These are phyloP conservation scores for Sebastes schlegelii DNA, from an alignment of 2,113 vertebrate genomes.

Conservation along the genomic window DNA sequence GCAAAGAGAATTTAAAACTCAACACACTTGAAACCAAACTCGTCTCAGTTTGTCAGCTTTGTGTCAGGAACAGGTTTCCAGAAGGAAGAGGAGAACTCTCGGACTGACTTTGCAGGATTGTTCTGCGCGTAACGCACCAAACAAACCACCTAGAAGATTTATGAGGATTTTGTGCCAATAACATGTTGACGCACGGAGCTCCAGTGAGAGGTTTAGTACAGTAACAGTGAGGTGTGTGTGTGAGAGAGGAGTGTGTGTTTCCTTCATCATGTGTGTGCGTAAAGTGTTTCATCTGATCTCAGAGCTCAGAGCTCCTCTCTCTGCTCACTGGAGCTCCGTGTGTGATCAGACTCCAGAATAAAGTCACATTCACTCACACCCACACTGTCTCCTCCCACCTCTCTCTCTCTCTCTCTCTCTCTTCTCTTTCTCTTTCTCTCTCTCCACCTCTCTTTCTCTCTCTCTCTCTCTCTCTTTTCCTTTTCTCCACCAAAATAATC, in stretches of 20 bases:
- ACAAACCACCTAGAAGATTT: no score
- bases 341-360: constrained; percentile 72
- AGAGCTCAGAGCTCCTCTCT: constrained; percentile 31
- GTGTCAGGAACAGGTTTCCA: not conserved
- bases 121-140: not conserved
- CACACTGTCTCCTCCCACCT: constrained; percentile 3
- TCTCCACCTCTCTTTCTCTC: not conserved
- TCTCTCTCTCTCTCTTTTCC: not conserved
- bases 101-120: not conserved
- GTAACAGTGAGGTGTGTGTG: no score
- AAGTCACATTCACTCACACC: constrained; percentile 35
- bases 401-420: constrained; percentile 2
- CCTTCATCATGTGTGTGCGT: not conserved
- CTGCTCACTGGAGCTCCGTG: constrained; percentile 47
- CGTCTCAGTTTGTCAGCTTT: not conserved
- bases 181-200: no score
- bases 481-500: no score
- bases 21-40: not conserved
- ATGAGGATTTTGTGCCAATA: no score
- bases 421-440: not conserved
- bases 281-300: constrained; percentile 13
- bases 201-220: no score
- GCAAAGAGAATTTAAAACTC: not conserved
- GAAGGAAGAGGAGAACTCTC: not conserved
- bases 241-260: constrained; percentile 2